These are phyloP conservation scores for Deroplatys truncata DNA, from an alignment of 2,888 invertebrate species.

Conservation along the genomic window DNA sequence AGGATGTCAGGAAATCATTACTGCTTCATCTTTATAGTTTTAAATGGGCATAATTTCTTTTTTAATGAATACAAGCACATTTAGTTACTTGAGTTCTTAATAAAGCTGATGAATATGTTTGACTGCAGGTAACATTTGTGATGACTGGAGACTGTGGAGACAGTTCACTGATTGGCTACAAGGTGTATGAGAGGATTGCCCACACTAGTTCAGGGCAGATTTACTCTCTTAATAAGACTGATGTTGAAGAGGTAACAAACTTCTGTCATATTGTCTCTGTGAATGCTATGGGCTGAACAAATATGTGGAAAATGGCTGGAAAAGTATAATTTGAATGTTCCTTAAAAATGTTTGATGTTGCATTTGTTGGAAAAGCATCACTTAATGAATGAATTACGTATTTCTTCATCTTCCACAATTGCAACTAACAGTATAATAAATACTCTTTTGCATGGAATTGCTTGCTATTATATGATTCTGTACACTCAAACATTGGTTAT, in stretches of 20 bases:
- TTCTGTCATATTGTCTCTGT: background rate
- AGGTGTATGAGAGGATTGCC: conserved; percentile 67
- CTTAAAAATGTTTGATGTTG: background rate
- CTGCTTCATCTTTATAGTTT: too few relatives aligned
- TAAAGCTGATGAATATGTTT: background rate
- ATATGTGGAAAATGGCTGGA: background rate
- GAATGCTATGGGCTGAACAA: background rate
- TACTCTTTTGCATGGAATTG: too few relatives aligned
- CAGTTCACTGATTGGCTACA: conserved; percentile 56
- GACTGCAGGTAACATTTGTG: conserved; percentile 64
- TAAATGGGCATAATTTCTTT: too few relatives aligned
- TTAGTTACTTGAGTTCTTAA: background rate
- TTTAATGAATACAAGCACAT: background rate
- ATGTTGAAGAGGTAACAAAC: conserved; percentile 59
- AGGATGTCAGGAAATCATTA: too few relatives aligned
- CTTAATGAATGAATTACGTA: too few relatives aligned
- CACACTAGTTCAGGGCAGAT: conserved; percentile 71
- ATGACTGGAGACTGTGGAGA: conserved; percentile 68
- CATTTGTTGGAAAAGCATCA: too few relatives aligned
- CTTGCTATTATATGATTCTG: too few relatives aligned
- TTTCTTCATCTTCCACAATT: too few relatives aligned
- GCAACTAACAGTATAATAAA: too few relatives aligned
- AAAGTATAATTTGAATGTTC: background rate
- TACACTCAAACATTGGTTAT: too few relatives aligned
- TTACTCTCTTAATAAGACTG: conserved; percentile 64